Evolutionary conservation across 2,888 invertebrate genomes (phyloP), one percentile per base, ranked within the genome.

Genomic region (Operophtera brumata): DNA sequence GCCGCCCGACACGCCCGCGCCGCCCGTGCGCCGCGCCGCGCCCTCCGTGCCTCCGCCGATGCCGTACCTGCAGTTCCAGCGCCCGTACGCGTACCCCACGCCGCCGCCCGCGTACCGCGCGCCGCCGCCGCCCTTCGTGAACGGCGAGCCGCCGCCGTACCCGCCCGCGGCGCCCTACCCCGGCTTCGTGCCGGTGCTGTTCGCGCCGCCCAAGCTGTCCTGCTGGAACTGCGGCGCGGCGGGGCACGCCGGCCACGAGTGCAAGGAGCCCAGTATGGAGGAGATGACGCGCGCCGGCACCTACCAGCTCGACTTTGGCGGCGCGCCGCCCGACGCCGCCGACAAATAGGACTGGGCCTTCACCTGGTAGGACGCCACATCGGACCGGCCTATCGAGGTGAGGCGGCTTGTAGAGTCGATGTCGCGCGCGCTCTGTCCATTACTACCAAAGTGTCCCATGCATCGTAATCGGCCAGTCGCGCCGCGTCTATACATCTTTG

Each of bases 141-240:
- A 90, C 77, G 90, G 89, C 8, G 89, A 90, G 70, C 86, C 86
- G 7, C 82, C 86, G 46, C 86, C 88, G 34, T 84, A 81, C 77
- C 81, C 82, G 64, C 74, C 90, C 76, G 82, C 84, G 66, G 84
- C 83, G 64, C 86, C 82, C 20, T 87, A 85, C 75, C 77, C 85
- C 69, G 77, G 84, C 53, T 90, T 80, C 76, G 87, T 91, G 61
- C 91, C 91, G n/a, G 88, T 91, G 34, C 84, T 89, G 61, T 91
- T 88, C 71, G 92, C 92, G 64, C 92, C 92, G 46, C 91, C 92
- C 40, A 93, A 94, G 79, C 86, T 93, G 49, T 95, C 96, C 39
- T 98, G 98, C 86, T 97, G 95, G 90, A 98, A 98, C 82, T 98
- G 98, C 87, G 98, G 98, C 57, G 94, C 94, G 48, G 92, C 93